Evolutionary conservation across 2,113 vertebrate genomes (phyloP), one percentile per base, ranked within the genome.

Genomic region (Tiliqua scincoides): DNA sequence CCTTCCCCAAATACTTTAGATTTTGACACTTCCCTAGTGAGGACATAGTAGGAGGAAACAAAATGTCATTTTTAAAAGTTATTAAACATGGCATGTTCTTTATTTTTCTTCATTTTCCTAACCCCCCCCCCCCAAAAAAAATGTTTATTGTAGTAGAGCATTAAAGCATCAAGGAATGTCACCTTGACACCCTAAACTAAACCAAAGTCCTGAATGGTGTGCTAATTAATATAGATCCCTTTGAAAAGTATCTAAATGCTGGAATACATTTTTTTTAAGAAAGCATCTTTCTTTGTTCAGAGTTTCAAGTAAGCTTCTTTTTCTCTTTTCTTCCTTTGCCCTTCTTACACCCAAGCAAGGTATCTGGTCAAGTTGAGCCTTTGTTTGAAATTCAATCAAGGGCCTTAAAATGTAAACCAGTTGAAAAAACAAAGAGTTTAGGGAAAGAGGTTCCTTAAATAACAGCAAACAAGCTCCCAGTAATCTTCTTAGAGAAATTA

Each of bases 401-500:
- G 97, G 98, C 97, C 98, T 99, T 99, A 98, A 98, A 98, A 98
- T 98, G 98, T 99, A 99, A 99, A 99, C 97, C 98, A 97, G 97
- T 98, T 98, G 98, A 97, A 98, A 98, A 99, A 99, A 99, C 98
- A 99, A 98, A 98, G 97, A 97, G 98, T 97, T 99, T 98, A 98
- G 97, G 98, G 97, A 99, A 99, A 99, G 99, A 97, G 98, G 98
- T 98, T 98, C 96, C 97, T 97, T 98, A 97, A 98, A 98, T 98
- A 99, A 98, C 98, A 99, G 98, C 98, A 99, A 98, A 98, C 97
- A 96, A 98, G 97, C 95, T 91, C 94, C 96, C 93, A 90, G 97
- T 99, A 99, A 99, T 99, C 98, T 98, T 97, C 98, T 99, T 99
- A 99, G 96, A 97, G 98, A 98, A 98, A 98, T 99, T 98, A 99